These are phyloP conservation scores for Poecilia wingei DNA, from an alignment of 2,797 vertebrate genomes.

Conservation along the genomic window DNA sequence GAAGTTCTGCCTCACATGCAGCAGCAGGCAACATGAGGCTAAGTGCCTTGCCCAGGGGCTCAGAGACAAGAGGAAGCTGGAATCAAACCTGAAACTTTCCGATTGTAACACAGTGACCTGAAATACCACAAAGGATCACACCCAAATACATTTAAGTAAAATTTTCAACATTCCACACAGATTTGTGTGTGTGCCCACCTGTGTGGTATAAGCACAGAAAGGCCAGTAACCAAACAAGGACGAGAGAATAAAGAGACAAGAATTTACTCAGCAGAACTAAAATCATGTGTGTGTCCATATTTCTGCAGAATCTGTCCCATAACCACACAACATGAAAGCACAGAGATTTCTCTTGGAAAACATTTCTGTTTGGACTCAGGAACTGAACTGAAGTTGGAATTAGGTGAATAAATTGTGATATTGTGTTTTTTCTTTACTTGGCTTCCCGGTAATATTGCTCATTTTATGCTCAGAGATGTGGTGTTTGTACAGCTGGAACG, in stretches of 20 bases:
- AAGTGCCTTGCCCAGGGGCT: not conserved
- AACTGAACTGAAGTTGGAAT: conserved; percentile 38
- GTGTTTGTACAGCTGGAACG: conserved; percentile 52
- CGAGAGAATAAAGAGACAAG: not conserved
- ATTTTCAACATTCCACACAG: not conserved
- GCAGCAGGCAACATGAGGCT: not conserved
- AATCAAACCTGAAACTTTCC: not conserved
- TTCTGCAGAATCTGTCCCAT: conserved; percentile 10
- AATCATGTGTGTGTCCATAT: conserved; percentile 8
- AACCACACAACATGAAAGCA: conserved; percentile 23
- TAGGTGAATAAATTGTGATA: conserved; percentile 30
- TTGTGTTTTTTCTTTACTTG: conserved; percentile 28
- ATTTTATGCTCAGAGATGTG: conserved; percentile 39
- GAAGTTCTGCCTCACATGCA: not conserved
- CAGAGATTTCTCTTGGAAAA: conserved; percentile 33
- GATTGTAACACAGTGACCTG: not conserved
- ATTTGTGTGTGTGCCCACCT: conserved; percentile 2
- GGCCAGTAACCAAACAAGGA: conserved; percentile 4
- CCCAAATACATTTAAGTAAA: not conserved
- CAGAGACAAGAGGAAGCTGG: not conserved
- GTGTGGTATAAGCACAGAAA: conserved; percentile 1
- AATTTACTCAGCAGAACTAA: not conserved
- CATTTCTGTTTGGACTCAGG: conserved; percentile 25
- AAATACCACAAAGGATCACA: conserved; percentile 9
- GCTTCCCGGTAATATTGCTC: conserved; percentile 25